These are phyloP conservation scores for Mus spretus DNA, from an alignment of 2,797 vertebrate genomes.

Conservation along the genomic window DNA sequence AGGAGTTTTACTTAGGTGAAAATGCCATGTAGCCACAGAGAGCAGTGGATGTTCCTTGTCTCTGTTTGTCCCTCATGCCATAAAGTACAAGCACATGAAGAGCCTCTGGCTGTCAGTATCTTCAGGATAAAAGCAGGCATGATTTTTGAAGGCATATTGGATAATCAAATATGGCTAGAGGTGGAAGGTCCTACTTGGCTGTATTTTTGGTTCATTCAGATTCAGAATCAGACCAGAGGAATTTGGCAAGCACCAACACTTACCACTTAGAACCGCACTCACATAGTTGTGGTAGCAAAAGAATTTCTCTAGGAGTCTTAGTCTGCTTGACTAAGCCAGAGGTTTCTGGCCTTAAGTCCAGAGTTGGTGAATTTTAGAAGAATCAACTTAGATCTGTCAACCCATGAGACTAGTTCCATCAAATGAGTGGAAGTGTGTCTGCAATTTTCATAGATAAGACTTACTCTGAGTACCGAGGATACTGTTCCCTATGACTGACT, in stretches of 20 bases:
- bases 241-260: conserved; percentile 71
- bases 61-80: neutral
- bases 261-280: conserved; percentile 63
- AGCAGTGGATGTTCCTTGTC: neutral
- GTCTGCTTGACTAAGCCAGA: conserved; percentile 68
- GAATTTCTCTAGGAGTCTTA: conserved; percentile 78
- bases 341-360: conserved; percentile 67
- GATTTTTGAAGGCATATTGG: conserved; percentile 68
- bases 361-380: conserved; percentile 70
- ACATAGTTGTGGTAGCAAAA: conserved; percentile 80
- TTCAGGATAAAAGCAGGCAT: conserved; percentile 56
- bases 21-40: neutral
- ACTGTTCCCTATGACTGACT: neutral
- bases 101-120: conserved; percentile 5
- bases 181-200: conserved; percentile 68
- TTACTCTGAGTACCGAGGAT: neutral
- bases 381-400: conserved; percentile 57
- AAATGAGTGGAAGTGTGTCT: neutral
- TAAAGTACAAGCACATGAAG: conserved; percentile 41
- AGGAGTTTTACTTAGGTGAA: conserved; percentile 29
- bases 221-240: conserved; percentile 74
- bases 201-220: conserved; percentile 65
- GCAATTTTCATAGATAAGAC: conserved; percentile 50
- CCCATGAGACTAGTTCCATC: conserved; percentile 39
- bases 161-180: conserved; percentile 60